Base-by-base conservation (phyloP, 1,140 invertebrate genomes). In the Plutomurus gul region DNA sequence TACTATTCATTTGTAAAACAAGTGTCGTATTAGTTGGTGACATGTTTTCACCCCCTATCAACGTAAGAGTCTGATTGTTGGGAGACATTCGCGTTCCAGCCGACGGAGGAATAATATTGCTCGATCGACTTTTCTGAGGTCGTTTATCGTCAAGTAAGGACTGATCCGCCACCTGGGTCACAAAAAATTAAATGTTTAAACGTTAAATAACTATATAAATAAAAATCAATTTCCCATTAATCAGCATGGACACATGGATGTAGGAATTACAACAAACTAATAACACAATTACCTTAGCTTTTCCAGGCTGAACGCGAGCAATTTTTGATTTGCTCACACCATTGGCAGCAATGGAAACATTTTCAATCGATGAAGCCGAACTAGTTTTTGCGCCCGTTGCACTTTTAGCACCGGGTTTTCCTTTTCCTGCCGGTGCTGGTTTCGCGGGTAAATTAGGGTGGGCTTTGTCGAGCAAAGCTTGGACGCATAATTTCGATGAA, bases 361-460 rank as follows among this genome's bases (percentile, higher is more conserved):
- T 65, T 84, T 87, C 13, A 43, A 20, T 36, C 0, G 72, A 60
- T 22, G 37, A 13, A 43, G 37, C 27, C 4, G 37, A 20, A 27
- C 51, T 65, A 16, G 25, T 22, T 75, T 75, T 79, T 30, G 10
- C 56, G 8, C 70, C 37, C 36, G 76, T 20, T 37, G 22, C 70
- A 40, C 39, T 70, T 82, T 78, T 74, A 5, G 39, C 56, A 10
- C 77, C 39, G 47, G 37, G 25, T 46, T 33, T 56, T 27, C 65
- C 47, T 75, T 79, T 80, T n/a, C 1, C 39, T 40, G 49, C 16
- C 27, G 27, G 37, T 22, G 39, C 85, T 0, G 94, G 92, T 87
- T 96, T 95, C 0, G 93, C 89, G 0, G 96, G 95, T 22, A 97
- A 87, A 86, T 92, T 94, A 0, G 93, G 92, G 11, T 94, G 89